phyloP scores from a whole-genome alignment of 2,797 vertebrate genomes.

The Pipistrellus nathusii region DNA sequence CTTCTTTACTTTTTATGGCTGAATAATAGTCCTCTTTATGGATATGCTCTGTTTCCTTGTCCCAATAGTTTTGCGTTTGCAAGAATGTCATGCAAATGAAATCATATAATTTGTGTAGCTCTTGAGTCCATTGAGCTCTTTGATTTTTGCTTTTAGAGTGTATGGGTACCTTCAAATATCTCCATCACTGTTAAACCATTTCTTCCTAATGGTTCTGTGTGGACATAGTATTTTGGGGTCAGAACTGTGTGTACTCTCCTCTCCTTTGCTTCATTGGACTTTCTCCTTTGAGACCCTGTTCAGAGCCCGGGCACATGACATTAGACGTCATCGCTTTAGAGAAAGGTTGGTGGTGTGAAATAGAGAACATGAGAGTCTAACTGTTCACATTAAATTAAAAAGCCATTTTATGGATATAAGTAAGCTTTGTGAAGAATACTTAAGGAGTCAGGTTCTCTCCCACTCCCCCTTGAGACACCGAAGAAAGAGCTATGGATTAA shows the following conservation, averaged over 20 bases:
- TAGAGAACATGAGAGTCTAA: not conserved
- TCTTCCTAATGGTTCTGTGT: not conserved
- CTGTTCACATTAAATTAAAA: not conserved
- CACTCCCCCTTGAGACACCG: not conserved
- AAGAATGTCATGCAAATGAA: not conserved
- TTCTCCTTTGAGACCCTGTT: not conserved
- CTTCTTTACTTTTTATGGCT: not conserved
- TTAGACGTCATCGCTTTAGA: not conserved
- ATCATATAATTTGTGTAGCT: not conserved
- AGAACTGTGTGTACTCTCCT: not conserved
- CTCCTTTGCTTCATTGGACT: not conserved
- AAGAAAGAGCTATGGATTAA: not conserved
- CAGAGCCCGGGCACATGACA: not conserved
- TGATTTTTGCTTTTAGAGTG: not conserved
- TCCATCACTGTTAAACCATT: not conserved
- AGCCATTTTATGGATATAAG: not conserved
- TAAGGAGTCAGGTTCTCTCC: not conserved
- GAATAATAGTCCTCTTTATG: not conserved
- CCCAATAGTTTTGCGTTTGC: not conserved
- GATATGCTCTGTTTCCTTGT: not conserved
- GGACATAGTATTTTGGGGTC: not conserved
- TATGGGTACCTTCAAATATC: not conserved
- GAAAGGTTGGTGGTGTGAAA: not conserved
- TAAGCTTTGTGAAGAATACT: constrained; percentile 15
- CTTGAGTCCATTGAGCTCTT: not conserved